phyloP scores from a whole-genome alignment of 2,888 invertebrate genomes.

The Drosophila stalkeri region DNA sequence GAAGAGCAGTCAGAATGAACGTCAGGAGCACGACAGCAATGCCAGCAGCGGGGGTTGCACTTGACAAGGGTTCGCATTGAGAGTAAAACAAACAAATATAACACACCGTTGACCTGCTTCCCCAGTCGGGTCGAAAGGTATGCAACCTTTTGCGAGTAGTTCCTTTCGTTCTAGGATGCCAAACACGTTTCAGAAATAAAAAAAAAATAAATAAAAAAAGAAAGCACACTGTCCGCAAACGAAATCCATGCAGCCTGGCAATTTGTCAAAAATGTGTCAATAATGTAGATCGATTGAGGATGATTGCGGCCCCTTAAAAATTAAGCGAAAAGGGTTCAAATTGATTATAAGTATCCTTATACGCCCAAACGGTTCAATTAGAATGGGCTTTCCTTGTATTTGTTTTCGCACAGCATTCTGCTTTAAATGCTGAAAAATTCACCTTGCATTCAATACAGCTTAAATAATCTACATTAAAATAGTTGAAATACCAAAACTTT shows the following conservation, averaged over 20 bases:
- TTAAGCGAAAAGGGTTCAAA: constrained; percentile 60
- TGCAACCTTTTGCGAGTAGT: constrained; percentile 52
- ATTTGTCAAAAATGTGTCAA: constrained; percentile 82
- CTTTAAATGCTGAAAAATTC: not conserved
- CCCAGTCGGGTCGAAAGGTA: constrained; percentile 58
- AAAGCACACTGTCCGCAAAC: constrained; percentile 56
- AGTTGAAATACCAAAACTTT: constrained; percentile 4
- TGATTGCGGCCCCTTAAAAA: constrained; percentile 57
- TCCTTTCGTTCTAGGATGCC: constrained; percentile 56
- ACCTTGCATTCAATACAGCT: constrained; percentile 18
- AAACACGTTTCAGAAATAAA: constrained; percentile 65
- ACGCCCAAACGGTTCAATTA: constrained; percentile 31
- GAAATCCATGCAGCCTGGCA: constrained; percentile 58
- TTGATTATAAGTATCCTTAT: constrained; percentile 48
- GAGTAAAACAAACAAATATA: constrained; percentile 74
- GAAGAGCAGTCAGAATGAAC: constrained; percentile 39
- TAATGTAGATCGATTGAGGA: constrained; percentile 75
- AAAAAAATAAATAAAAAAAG: not conserved
- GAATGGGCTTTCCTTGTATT: not conserved
- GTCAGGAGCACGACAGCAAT: constrained; percentile 34
- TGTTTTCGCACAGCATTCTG: constrained; percentile 5
- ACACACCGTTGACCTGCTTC: constrained; percentile 65
- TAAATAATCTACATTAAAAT: constrained; percentile 5
- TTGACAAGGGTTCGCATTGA: constrained; percentile 75
- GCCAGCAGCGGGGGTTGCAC: constrained; percentile 40